Conservation (phyloP, 2,797 vertebrate genomes). For the Coreius guichenoti region DNA sequence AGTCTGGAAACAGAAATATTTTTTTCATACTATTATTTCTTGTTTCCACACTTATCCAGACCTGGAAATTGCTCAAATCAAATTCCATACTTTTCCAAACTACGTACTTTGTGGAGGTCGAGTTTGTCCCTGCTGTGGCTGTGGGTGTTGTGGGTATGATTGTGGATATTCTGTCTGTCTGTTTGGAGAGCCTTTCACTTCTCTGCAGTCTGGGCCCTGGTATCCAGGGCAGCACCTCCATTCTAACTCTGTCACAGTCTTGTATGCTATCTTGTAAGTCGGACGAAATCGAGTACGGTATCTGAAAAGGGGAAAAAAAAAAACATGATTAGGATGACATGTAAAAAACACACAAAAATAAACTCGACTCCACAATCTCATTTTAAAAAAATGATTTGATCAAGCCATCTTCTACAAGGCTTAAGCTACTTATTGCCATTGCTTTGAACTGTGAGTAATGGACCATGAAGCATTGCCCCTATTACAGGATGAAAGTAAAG, state of each 20-base stretch:
- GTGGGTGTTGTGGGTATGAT: constrained; percentile 64
- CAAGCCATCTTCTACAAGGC: neutral
- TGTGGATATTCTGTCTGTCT: constrained; percentile 66
- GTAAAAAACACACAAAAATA: neutral
- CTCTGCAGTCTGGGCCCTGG: constrained; percentile 88
- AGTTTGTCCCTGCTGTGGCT: constrained; percentile 46
- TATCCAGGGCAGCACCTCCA: constrained; percentile 97
- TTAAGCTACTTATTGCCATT: constrained; percentile 16
- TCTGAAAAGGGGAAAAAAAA: constrained; percentile 78
- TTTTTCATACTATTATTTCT: no score
- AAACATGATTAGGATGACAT: constrained; percentile 21
- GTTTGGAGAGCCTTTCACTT: constrained; percentile 80
- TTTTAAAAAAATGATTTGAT: neutral
- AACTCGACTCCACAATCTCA: neutral
- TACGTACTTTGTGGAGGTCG: constrained; percentile 74
- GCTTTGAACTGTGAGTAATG: constrained; percentile 28
- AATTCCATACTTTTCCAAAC: neutral
- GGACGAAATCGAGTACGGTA: constrained; percentile 88
- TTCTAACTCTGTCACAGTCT: constrained; percentile 90
- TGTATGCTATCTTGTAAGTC: constrained; percentile 88
- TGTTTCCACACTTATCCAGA: no score
- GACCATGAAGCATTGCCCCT: constrained; percentile 15
- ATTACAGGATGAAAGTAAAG: constrained; percentile 33
- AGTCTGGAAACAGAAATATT: no score
- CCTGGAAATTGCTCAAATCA: neutral